A percentile compares a stretch with the other conserved stretches of the same genome.
Evolutionary conservation across 2,797 vertebrate species (phyloP).

Genomic region (Leucoraja ocellata): DNA sequence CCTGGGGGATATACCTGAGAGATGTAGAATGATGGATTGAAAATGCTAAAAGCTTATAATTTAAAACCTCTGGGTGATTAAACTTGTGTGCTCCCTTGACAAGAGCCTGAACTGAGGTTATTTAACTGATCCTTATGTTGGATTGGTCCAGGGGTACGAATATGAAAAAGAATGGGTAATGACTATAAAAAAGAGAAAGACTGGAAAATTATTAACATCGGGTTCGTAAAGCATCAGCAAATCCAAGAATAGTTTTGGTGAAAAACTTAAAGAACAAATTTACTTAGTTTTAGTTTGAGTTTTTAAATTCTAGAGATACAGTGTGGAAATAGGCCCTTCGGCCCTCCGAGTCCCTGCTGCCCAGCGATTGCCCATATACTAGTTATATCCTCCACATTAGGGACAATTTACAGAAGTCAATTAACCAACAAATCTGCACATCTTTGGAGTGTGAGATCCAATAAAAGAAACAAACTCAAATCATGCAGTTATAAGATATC

Average conservation of each 20-base stretch:
- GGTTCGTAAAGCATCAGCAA: neutral
- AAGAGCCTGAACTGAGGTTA: neutral
- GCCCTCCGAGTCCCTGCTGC: no score
- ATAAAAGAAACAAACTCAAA: neutral
- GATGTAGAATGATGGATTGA: neutral
- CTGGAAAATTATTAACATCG: neutral
- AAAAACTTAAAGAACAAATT: neutral
- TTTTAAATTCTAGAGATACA: no score
- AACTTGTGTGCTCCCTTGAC: neutral
- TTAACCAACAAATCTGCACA: no score
- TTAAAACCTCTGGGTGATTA: neutral
- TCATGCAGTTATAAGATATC: neutral
- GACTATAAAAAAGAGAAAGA: neutral
- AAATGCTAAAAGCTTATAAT: neutral
- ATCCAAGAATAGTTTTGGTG: neutral
- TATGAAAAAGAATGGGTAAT: neutral
- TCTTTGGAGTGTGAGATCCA: neutral
- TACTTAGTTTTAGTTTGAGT: neutral
- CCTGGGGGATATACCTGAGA: neutral
- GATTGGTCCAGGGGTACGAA: neutral
- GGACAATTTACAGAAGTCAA: no score
- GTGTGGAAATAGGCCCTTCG: no score
- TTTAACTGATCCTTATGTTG: neutral
- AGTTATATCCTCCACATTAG: no score
- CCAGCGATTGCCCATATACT: no score